Percentiles rank a stretch among this genome's conserved stretches.
Conservation (phyloP, 2,113 vertebrate genomes). For the Paracanthobrama guichenoti region DNA sequence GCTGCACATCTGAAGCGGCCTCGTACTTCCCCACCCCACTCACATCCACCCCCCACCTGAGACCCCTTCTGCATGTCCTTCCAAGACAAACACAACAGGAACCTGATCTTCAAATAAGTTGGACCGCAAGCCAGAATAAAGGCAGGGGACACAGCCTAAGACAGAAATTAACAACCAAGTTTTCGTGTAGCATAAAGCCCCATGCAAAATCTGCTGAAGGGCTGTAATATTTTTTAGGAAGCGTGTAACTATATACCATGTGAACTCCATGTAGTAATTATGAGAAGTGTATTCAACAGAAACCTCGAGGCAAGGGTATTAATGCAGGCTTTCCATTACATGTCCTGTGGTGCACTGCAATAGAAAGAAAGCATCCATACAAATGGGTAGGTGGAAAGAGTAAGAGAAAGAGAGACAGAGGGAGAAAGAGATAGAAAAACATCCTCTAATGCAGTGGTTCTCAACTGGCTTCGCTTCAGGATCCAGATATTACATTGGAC, state of each 20-base stretch:
- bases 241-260: constrained; percentile 26
- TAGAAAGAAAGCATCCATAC: background rate
- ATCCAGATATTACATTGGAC: background rate
- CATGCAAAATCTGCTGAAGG: constrained; percentile 16
- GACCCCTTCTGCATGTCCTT: constrained; percentile 60
- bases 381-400: background rate
- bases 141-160: constrained; percentile 47
- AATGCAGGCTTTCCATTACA: constrained; percentile 8
- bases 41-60: constrained; percentile 55
- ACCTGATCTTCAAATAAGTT: constrained; percentile 62
- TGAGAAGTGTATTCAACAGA: constrained; percentile 43
- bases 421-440: background rate
- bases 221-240: background rate
- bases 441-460: background rate
- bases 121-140: constrained; percentile 65
- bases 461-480: background rate
- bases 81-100: constrained; percentile 78
- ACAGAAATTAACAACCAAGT: constrained; percentile 60
- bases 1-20: constrained; percentile 63
- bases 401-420: background rate
- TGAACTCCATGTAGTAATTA: constrained; percentile 3
- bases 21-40: constrained; percentile 20
- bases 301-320: constrained; percentile 17
- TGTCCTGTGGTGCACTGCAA: background rate
- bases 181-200: constrained; percentile 56